Base-by-base conservation (phyloP, 2,113 vertebrate genomes). In the Takifugu bimaculatus region DNA sequence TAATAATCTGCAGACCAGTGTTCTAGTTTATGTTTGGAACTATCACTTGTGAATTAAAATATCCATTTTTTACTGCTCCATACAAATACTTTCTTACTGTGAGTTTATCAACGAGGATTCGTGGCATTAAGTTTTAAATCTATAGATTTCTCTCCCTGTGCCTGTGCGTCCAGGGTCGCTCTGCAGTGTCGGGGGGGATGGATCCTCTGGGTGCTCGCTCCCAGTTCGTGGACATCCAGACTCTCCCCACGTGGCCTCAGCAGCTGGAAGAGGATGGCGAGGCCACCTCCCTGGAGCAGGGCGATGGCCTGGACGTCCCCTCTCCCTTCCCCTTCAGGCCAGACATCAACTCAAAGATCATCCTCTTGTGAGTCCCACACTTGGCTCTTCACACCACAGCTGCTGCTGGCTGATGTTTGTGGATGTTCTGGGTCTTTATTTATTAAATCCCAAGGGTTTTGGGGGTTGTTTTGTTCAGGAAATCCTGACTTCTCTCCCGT, bases 181-280 rank as follows among this genome's bases (percentile, higher is more conserved):
- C 50, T 13, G 11, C 15, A 9, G 69, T 39, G 29, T 9, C 66
- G 26, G 52, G 54, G 71, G 76, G 55, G 85, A 99, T 99, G 97
- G 96, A 99, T 93, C 97, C 97, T 51, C 90, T 99, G 91, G 97
- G 97, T 39, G 94, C 97, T 64, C 95, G 95, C 80, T 97, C 95
- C 50, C 93, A 94, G 26, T 95, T 98, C 83, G 92, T 99, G 82
- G 93, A 97, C 63, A 60, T 94, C 79, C 93, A 96, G 52, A 91
- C 85, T 28, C 88, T 99, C 4, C 83, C 87, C 39, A 83, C 89
- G 20, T 99, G 97, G 97, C 80, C 91, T 59, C 88, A 91, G 81
- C 78, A 78, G 10, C 84, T 71, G 65, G 81, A 78, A 13, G 75
- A 77, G 35, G 71, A 80, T 48, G 68, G 45, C 0, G 55, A 69